These are phyloP conservation scores for Yoshiicerus persimilis DNA, from an alignment of 1,140 invertebrate species.

Conservation along the genomic window DNA sequence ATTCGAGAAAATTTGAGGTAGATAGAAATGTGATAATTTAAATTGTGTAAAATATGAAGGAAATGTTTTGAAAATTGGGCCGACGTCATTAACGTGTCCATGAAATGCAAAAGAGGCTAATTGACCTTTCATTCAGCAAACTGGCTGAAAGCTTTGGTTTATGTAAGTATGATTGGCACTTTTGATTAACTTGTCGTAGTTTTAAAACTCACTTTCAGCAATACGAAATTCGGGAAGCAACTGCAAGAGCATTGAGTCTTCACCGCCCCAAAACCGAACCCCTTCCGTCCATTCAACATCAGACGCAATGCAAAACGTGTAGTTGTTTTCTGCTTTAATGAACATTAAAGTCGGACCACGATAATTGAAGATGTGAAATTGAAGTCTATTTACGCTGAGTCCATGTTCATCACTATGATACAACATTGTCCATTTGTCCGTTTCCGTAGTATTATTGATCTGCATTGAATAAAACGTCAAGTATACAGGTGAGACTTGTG, in stretches of 20 bases:
- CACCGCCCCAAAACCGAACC: conserved; percentile 78
- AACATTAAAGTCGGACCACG: conserved; percentile 79
- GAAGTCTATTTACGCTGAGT: conserved; percentile 79
- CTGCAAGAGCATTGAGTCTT: conserved; percentile 75
- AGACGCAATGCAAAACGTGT: conserved; percentile 74
- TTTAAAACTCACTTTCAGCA: conserved; percentile 57
- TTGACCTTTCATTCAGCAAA: too few relatives aligned
- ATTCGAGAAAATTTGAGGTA: too few relatives aligned
- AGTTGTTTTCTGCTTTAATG: conserved; percentile 66
- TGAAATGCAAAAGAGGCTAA: too few relatives aligned
- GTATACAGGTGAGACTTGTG: too few relatives aligned
- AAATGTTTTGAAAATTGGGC: too few relatives aligned
- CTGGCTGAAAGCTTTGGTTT: too few relatives aligned
- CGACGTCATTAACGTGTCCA: too few relatives aligned
- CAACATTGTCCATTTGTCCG: conserved; percentile 68
- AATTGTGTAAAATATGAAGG: too few relatives aligned
- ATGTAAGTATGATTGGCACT: too few relatives aligned
- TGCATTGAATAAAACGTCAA: neutral
- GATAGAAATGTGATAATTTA: too few relatives aligned
- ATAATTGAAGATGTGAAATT: conserved; percentile 83
- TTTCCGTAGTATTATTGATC: neutral
- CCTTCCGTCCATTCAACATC: conserved; percentile 83
- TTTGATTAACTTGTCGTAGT: too few relatives aligned
- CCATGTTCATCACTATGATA: conserved; percentile 83
- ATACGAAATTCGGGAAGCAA: conserved; percentile 71